Evolutionary conservation across 1,140 invertebrate genomes (phyloP).

Genomic region (Colletes gigas): DNA sequence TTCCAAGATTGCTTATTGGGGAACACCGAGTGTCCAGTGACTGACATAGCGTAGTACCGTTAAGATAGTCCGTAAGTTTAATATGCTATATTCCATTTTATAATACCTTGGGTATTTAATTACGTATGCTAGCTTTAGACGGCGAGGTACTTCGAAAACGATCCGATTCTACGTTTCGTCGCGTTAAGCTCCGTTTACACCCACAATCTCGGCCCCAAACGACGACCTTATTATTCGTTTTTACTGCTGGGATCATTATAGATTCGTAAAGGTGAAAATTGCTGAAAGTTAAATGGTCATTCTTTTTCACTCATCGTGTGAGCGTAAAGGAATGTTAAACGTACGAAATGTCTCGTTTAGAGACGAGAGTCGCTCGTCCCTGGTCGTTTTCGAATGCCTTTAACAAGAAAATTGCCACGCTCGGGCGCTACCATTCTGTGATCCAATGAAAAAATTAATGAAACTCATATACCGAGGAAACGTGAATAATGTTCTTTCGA

Average conservation of each 20-base stretch:
- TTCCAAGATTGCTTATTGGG: background rate
- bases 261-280: too few species aligned
- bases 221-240: too few species aligned
- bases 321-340: too few species aligned
- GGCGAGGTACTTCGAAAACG: slow-evolving; percentile 55
- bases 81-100: slow-evolving; percentile 70
- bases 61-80: slow-evolving; percentile 65
- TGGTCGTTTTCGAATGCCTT: slow-evolving; percentile 64
- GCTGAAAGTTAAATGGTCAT: too few species aligned
- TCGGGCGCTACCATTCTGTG: slow-evolving; percentile 76
- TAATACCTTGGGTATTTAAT: slow-evolving; percentile 67
- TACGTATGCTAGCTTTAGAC: slow-evolving; percentile 68
- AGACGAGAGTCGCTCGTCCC: too few species aligned
- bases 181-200: background rate
- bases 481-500: slow-evolving; percentile 62
- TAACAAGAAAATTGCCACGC: slow-evolving; percentile 68
- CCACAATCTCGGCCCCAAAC: background rate
- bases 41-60: slow-evolving; percentile 49
- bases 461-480: slow-evolving; percentile 57
- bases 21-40: slow-evolving; percentile 49
- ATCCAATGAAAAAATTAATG: slow-evolving; percentile 69
- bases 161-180: slow-evolving; percentile 11
- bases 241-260: too few species aligned
- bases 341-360: too few species aligned
- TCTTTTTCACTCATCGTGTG: too few species aligned